A percentile compares a stretch with the other conserved stretches of the same genome.
Conservation (phyloP, 2,888 invertebrate genomes). For the Phasia obesa region DNA sequence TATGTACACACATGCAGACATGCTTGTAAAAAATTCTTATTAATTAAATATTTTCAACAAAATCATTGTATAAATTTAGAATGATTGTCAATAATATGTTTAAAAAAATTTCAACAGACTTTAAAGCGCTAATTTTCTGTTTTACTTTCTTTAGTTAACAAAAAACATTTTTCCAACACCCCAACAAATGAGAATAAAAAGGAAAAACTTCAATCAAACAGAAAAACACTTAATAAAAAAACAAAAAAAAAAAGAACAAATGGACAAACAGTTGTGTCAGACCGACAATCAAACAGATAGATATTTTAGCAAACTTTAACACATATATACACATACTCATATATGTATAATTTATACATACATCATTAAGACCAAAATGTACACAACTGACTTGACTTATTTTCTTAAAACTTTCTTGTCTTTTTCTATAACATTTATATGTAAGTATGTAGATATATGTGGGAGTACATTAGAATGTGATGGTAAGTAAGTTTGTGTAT, state of each 20-base stretch:
- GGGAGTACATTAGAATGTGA: background rate
- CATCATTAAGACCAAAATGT: conserved; percentile 46
- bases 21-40: no score
- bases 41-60: no score
- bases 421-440: conserved; percentile 53
- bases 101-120: background rate
- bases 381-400: conserved; percentile 69
- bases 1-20: no score
- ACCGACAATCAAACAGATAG: conserved; percentile 15
- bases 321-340: conserved; percentile 15
- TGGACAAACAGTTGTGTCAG: conserved; percentile 54
- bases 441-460: background rate
- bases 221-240: conserved; percentile 55
- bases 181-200: conserved; percentile 23
- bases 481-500: conserved; percentile 40
- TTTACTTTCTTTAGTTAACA: background rate
- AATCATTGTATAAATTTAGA: no score
- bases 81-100: no score
- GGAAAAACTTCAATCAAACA: conserved; percentile 45
- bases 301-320: conserved; percentile 10
- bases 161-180: conserved; percentile 13
- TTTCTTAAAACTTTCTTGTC: conserved; percentile 60
- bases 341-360: conserved; percentile 10
- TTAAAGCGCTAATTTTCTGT: conserved; percentile 22
- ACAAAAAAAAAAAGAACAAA: conserved; percentile 33